These are phyloP conservation scores for Sebastes fasciatus DNA, from an alignment of 2,113 vertebrate genomes.

Conservation along the genomic window DNA sequence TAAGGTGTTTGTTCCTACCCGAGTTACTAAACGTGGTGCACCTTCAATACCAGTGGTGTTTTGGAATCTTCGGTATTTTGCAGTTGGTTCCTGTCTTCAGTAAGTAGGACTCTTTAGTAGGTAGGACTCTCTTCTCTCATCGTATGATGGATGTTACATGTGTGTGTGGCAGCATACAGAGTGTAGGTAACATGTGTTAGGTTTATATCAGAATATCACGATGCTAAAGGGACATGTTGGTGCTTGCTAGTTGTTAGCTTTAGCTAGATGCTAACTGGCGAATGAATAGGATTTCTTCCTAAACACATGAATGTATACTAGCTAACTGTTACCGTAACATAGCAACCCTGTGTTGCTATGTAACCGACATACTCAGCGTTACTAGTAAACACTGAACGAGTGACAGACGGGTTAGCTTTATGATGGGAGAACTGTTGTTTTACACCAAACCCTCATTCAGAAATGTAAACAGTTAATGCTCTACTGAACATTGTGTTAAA, in stretches of 20 bases:
- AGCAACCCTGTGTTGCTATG: neutral
- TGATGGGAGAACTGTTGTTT: neutral
- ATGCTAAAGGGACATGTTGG: neutral
- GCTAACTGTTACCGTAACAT: neutral
- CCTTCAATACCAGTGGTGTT: neutral
- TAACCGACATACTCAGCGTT: neutral
- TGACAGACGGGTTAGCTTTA: neutral
- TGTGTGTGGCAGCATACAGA: neutral
- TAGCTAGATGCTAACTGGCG: slow-evolving; percentile 29
- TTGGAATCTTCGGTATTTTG: neutral
- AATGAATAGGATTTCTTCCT: neutral
- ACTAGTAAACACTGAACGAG: no score
- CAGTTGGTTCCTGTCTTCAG: neutral
- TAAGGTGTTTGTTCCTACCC: slow-evolving; percentile 57
- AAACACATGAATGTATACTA: neutral
- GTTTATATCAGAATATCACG: neutral
- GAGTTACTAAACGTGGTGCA: slow-evolving; percentile 37
- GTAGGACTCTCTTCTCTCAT: neutral
- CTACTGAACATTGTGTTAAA: neutral
- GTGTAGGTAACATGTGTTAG: neutral
- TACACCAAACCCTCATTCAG: neutral
- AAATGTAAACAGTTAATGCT: neutral
- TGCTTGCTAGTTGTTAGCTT: slow-evolving; percentile 9
- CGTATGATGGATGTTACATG: neutral
- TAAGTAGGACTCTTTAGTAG: neutral